Conservation (phyloP, 2,113 vertebrate species). For the Peromyscus californicus region DNA sequence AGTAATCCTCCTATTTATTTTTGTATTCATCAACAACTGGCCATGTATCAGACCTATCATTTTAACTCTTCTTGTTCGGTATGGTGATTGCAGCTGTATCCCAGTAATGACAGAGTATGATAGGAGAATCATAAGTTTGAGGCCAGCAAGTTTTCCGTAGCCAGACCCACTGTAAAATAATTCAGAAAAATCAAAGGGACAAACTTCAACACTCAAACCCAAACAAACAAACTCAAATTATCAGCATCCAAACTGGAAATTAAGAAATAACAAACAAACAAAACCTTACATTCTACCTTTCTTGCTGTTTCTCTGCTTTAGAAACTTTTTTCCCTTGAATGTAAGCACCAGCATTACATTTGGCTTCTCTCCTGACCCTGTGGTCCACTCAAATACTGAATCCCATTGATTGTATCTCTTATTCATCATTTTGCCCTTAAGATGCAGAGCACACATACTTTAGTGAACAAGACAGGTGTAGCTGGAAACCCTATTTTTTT, state of each 20-base stretch:
- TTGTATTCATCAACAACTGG: not conserved
- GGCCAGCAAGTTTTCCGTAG: not conserved
- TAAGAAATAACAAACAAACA: not conserved
- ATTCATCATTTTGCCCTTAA: not conserved
- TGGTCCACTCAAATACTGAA: not conserved
- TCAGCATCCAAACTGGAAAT: not conserved
- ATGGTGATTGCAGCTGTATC: not conserved
- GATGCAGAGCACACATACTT: not conserved
- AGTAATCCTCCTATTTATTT: too few species aligned
- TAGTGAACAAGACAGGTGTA: not conserved
- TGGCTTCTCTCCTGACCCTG: not conserved
- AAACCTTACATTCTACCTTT: not conserved
- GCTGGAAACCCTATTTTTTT: fast-evolving
- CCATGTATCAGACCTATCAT: not conserved
- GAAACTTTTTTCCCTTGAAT: not conserved
- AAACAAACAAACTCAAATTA: not conserved
- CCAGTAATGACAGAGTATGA: too few species aligned
- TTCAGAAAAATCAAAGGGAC: not conserved
- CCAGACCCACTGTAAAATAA: not conserved
- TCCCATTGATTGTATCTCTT: not conserved
- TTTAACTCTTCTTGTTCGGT: not conserved
- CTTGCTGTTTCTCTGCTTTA: not conserved
- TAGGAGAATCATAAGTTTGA: too few species aligned
- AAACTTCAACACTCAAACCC: too few species aligned
- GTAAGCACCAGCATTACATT: not conserved